Conservation (phyloP, 2,113 vertebrate species). For the Ornithorhynchus anatinus region DNA sequence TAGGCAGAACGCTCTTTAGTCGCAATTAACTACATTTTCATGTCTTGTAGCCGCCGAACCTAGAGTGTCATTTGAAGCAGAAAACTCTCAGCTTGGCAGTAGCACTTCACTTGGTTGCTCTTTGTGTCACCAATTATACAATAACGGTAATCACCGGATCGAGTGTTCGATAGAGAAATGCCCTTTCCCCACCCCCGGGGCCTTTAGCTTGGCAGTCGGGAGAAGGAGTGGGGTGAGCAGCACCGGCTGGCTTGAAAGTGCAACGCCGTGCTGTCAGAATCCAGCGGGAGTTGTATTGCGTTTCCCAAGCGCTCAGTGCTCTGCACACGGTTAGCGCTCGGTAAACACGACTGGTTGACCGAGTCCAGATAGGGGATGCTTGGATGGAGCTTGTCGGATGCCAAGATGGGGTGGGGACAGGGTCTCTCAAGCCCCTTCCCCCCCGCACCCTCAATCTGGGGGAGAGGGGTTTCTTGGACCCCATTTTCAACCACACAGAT, state of each 20-base stretch:
- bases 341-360: no score
- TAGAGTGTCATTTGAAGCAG: background rate
- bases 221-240: conserved; percentile 12
- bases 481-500: no score
- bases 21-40: conserved; percentile 15
- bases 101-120: background rate
- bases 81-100: background rate
- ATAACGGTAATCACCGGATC: conserved; percentile 15
- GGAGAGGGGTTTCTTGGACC: no score
- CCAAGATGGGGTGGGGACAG: no score
- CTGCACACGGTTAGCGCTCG: no score
- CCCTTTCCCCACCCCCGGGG: conserved; percentile 23
- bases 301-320: no score
- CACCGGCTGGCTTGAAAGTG: conserved; percentile 31
- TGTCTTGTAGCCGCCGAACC: background rate
- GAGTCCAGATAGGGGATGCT: no score
- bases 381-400: no score
- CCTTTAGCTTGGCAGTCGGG: conserved; percentile 41
- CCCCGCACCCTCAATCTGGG: no score
- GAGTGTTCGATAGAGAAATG: conserved; percentile 7
- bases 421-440: no score
- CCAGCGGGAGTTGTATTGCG: no score
- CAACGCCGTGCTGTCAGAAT: conserved; percentile 40
- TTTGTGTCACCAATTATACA: conserved; percentile 30
- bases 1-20: background rate